Evolutionary conservation across 2,888 invertebrate genomes (phyloP).

Genomic region (Trachelus iudaicus): DNA sequence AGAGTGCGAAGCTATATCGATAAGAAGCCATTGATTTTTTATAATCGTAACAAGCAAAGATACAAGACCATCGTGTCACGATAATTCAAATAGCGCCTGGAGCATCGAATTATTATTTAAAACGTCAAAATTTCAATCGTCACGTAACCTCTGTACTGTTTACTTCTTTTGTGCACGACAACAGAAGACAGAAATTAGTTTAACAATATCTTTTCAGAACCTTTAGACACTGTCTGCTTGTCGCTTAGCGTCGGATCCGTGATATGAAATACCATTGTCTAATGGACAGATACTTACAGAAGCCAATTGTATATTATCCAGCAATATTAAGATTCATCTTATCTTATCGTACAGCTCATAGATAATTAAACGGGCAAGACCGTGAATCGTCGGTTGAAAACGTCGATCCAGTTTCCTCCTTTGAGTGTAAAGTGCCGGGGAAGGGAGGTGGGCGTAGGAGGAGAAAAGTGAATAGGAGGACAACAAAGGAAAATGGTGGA

Average conservation of each 20-base stretch:
- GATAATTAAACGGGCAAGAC: neutral
- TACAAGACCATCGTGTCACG: neutral
- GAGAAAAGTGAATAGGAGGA: neutral
- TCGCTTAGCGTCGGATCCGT: neutral
- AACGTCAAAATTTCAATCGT: neutral
- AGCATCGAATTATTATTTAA: neutral
- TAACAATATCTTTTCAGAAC: neutral
- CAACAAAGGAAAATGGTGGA: neutral
- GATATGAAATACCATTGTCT: neutral
- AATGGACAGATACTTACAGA: neutral
- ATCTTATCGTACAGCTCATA: neutral
- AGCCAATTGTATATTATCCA: neutral
- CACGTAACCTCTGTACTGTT: neutral
- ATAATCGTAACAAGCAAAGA: neutral
- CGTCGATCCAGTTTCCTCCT: neutral
- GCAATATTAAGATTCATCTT: neutral
- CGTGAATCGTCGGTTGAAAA: neutral
- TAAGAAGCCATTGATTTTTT: neutral
- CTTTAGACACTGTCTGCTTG: neutral
- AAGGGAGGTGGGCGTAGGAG: neutral
- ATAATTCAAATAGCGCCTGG: neutral
- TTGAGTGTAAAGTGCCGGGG: neutral
- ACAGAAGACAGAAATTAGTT: neutral
- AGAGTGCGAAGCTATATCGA: neutral
- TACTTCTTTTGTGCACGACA: neutral